These are phyloP conservation scores for Drosophila neonasuta DNA, from an alignment of 2,888 invertebrate species.

Conservation along the genomic window DNA sequence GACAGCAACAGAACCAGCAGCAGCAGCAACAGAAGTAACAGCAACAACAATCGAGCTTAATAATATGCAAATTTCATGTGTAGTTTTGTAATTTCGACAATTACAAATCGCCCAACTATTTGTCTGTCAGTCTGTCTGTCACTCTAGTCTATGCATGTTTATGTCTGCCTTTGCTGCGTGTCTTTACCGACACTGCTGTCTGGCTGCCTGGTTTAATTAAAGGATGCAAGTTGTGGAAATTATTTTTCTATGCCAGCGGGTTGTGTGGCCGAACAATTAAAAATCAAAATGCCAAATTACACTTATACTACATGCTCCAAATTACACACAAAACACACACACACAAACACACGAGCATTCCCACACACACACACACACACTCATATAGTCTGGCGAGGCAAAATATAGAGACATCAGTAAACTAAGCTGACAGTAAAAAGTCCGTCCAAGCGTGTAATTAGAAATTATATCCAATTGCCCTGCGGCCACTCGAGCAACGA, in stretches of 20 bases:
- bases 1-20: constrained; percentile 10
- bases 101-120: constrained; percentile 50
- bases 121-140: constrained; percentile 2
- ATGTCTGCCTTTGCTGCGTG: not conserved
- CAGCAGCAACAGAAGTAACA: constrained; percentile 13
- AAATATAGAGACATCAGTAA: constrained; percentile 76
- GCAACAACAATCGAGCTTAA: constrained; percentile 44
- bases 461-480: constrained; percentile 82
- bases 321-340: constrained; percentile 59
- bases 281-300: constrained; percentile 73
- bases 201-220: constrained; percentile 60
- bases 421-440: constrained; percentile 78
- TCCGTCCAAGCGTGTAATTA: constrained; percentile 81
- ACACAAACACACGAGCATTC: constrained; percentile 11
- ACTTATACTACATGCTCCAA: constrained; percentile 74
- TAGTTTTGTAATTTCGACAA: constrained; percentile 65
- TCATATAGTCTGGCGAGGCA: constrained; percentile 26
- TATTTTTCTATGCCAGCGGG: constrained; percentile 67
- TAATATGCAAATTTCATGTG: constrained; percentile 74
- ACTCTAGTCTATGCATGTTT: not conserved
- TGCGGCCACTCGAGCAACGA: constrained; percentile 76
- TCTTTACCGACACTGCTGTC: not conserved
- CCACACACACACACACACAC: constrained; percentile 24
- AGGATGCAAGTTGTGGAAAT: constrained; percentile 56
- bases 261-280: constrained; percentile 70